Evolutionary conservation across 1,140 invertebrate species (phyloP).

Genomic region (Pectinophora gossypiella): DNA sequence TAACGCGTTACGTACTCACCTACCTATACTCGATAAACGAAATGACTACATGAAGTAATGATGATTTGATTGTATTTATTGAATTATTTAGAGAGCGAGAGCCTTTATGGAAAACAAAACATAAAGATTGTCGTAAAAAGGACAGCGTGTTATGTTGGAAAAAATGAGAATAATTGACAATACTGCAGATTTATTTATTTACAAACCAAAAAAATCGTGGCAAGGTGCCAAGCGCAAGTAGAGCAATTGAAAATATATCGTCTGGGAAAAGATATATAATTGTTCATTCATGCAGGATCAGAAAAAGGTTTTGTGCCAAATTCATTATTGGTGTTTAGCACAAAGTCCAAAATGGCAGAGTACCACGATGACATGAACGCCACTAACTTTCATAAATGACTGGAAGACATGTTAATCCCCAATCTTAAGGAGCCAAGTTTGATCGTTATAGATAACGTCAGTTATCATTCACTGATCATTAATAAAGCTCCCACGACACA

Average conservation of each 20-base stretch:
- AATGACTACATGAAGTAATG: too few relatives aligned
- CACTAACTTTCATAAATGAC: slow-evolving; percentile 6
- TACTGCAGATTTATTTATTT: too few relatives aligned
- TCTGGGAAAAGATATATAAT: slow-evolving; percentile 10
- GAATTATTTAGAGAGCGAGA: too few relatives aligned
- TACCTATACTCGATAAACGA: too few relatives aligned
- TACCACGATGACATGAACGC: slow-evolving; percentile 13
- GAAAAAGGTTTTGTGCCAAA: slow-evolving; percentile 11
- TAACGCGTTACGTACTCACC: too few relatives aligned
- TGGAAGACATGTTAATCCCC: slow-evolving; percentile 8
- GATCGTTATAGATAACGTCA: slow-evolving; percentile 10
- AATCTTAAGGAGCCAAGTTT: slow-evolving; percentile 5
- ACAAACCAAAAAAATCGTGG: slow-evolving; percentile 10
- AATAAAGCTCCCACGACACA: slow-evolving; percentile 7
- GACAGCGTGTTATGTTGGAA: too few relatives aligned
- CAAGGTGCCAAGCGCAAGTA: not conserved
- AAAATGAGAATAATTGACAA: too few relatives aligned
- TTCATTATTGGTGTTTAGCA: slow-evolving; percentile 6
- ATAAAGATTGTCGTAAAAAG: too few relatives aligned
- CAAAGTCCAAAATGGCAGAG: slow-evolving; percentile 6
- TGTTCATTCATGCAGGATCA: slow-evolving; percentile 9
- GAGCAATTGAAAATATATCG: slow-evolving; percentile 5
- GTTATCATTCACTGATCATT: slow-evolving; percentile 4
- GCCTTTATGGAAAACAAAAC: too few relatives aligned
- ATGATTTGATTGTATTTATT: too few relatives aligned